Base-by-base conservation (phyloP, 1,140 invertebrate species). In the Nasonia vitripennis region DNA sequence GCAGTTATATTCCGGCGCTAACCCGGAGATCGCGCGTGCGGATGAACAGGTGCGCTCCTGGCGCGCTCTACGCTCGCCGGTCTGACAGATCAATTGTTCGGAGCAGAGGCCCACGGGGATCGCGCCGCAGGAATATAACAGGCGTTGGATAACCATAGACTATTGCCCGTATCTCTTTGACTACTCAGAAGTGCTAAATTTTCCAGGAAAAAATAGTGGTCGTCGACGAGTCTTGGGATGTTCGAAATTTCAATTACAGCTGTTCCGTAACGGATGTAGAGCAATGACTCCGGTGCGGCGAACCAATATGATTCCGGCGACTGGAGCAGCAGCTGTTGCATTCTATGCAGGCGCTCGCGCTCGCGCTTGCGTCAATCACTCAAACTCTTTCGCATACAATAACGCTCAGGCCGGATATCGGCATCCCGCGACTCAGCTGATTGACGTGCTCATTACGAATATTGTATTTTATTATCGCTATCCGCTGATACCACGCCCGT, bases 51-150 rank as follows among this genome's bases (percentile, higher is more conserved):
- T 92, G 89, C 88, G 78, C 86, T 83, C 77, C 86, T 34, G 71
- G 87, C 86, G 87, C 45, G 10, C 37, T 83, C 45, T 87, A 88
- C 88, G 85, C 86, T 81, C 82, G 20, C 14, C 55, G 84, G 83
- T 77, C 87, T 89, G 90, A 90, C 88, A 87, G 89, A 91, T 91
- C 90, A 91, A 90, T 91, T 89, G 88, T 89, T 83, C n/a, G 9
- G 45, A 45, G n/a, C 77, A 62, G 37, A 51, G 14, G 11, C 31
- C 34, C 27, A 20, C 20, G 14, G 45, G 55, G 62, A 77, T 31
- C 55, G 27, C 20, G 55, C 0, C 51, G 51, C n/a, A 2, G 73
- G 17, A 70, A 37, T 37, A 37, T 37, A 37, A 37, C 34, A 23
- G 10, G 67, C 67, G 10, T 11, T 23, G 23, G n/a, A 27, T 74